Evolutionary conservation across 2,888 invertebrate species (phyloP).

Genomic region (Drosophila neotestacea): DNA sequence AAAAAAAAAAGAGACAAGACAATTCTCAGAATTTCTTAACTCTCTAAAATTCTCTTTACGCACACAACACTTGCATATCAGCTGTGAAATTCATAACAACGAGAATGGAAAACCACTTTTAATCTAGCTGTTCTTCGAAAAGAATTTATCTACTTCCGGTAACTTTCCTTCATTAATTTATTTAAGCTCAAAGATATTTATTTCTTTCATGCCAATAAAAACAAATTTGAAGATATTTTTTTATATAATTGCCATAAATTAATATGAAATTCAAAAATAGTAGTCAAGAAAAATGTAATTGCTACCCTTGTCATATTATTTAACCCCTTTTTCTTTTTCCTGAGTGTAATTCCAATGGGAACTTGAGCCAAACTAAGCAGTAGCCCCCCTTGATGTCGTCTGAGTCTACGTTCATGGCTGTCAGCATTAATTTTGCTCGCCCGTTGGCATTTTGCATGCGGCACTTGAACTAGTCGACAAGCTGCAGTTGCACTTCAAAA

Average conservation of each 20-base stretch:
- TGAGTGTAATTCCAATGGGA: constrained; percentile 6
- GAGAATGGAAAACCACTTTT: no score
- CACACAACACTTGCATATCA: neutral
- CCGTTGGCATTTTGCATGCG: constrained; percentile 68
- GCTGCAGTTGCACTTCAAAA: constrained; percentile 59
- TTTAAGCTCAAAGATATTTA: no score
- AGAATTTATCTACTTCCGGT: no score
- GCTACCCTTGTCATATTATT: no score
- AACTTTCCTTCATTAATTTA: no score
- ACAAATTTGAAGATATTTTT: no score
- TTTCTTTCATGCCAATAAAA: no score
- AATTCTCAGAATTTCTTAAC: neutral
- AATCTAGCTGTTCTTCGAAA: no score
- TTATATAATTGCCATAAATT: no score
- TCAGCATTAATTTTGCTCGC: constrained; percentile 6
- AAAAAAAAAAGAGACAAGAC: neutral
- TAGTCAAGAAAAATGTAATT: no score
- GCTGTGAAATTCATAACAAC: no score
- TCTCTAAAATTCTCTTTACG: neutral
- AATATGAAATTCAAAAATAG: no score
- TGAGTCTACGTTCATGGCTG: constrained; percentile 10
- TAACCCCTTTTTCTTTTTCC: neutral
- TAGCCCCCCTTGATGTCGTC: neutral
- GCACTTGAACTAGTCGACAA: constrained; percentile 60
- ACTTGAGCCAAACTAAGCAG: constrained; percentile 22